Evolutionary conservation across 2,888 invertebrate genomes (phyloP).

Genomic region (Trisateles emortualis): DNA sequence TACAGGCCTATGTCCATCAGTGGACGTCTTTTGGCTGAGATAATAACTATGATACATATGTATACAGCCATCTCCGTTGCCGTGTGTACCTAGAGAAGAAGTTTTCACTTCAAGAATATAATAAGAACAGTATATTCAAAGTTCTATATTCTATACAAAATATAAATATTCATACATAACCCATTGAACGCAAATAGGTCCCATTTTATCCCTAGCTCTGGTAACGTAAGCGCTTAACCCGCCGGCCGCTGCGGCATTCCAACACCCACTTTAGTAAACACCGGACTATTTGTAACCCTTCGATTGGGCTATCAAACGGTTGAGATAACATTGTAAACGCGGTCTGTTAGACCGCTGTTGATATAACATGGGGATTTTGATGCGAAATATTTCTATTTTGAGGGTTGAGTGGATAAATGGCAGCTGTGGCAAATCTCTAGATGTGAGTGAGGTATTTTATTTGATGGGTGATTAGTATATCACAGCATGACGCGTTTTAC

Average conservation of each 20-base stretch:
- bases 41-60: too few species aligned
- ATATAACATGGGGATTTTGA: slow-evolving; percentile 17
- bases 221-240: slow-evolving; percentile 28
- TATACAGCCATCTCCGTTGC: too few species aligned
- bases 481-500: too few species aligned
- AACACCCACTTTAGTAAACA: slow-evolving; percentile 32
- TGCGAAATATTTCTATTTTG: slow-evolving; percentile 2
- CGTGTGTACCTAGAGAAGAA: too few species aligned
- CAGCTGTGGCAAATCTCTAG: not conserved
- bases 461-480: too few species aligned
- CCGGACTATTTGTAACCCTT: slow-evolving; percentile 39
- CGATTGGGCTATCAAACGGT: slow-evolving; percentile 32
- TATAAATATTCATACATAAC: not conserved
- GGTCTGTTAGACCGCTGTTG: slow-evolving; percentile 18
- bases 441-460: too few species aligned
- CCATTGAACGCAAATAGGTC: not conserved
- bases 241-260: slow-evolving; percentile 27
- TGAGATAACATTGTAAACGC: slow-evolving; percentile 32
- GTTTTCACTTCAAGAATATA: too few species aligned
- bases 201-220: slow-evolving; percentile 1
- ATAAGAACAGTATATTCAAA: too few species aligned
- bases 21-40: too few species aligned
- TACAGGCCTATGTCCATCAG: too few species aligned
- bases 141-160: not conserved
- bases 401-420: not conserved